These are phyloP conservation scores for Rynchops niger DNA, from an alignment of 2,113 vertebrate species.

Conservation along the genomic window DNA sequence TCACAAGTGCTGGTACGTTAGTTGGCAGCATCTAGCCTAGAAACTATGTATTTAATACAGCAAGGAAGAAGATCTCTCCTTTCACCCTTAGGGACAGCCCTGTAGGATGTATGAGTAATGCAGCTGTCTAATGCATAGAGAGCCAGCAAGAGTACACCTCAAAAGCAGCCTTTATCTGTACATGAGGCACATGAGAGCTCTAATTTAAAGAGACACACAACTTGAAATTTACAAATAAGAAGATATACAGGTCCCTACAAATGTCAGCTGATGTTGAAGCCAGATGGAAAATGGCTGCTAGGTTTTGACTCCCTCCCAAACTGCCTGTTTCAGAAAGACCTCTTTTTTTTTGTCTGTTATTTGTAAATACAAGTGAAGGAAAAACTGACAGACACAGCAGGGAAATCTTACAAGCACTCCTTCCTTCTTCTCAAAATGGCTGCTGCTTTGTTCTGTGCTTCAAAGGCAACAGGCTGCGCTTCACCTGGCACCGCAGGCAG, in stretches of 20 bases:
- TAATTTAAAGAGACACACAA: neutral
- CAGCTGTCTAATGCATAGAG: neutral
- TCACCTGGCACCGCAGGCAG: neutral
- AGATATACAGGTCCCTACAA: neutral
- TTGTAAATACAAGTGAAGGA: neutral
- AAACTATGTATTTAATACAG: neutral
- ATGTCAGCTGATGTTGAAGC: neutral
- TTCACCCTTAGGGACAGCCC: neutral
- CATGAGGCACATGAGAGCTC: neutral
- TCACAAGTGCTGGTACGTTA: neutral
- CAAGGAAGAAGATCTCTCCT: neutral
- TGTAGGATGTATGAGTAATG: neutral
- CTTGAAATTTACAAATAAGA: neutral
- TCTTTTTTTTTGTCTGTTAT: neutral
- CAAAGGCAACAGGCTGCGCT: neutral
- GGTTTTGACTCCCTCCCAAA: neutral
- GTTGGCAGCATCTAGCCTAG: neutral
- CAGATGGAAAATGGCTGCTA: neutral
- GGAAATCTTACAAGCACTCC: neutral
- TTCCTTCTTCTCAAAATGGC: neutral
- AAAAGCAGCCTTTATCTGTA: neutral
- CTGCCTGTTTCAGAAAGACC: neutral
- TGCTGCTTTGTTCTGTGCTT: neutral
- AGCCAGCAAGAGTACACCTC: neutral
- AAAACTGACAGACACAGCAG: neutral